Evolutionary conservation across 2,113 vertebrate species (phyloP), one percentile per base, ranked within the genome.

Genomic region (Otus sunia): DNA sequence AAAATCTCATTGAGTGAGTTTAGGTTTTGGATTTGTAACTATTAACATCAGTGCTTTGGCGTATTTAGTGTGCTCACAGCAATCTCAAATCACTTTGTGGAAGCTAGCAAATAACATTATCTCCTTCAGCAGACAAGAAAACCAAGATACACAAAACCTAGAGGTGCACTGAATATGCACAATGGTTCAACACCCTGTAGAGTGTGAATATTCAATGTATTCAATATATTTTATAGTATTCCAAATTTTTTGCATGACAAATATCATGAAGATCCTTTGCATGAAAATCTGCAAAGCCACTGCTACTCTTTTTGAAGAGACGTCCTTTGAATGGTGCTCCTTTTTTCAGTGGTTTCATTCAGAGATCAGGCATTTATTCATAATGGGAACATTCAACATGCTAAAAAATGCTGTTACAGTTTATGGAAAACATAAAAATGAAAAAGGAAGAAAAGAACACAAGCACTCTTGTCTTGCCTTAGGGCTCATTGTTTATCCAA

Each of bases 401-500:
- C 21, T 75, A 23, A 78, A 89, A 76, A 82, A 4, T 47, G 14
- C 32, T 64, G 12, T 50, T 87, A 59, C 49, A 68, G 39, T 92
- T 95, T 95, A 92, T 53, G n/a, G 62, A 85, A 90, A 94, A 90
- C 16, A 56, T 62, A 30, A 87, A 90, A 68, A 77, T 59, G 22
- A 52, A 91, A 69, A 92, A 82, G 66, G 49, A 94, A 92, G 80
- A 72, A 60, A 59, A 78, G 72, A 95, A 92, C 79, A 89, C 68
- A 90, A 78, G 49, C 18, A 15, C 23, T 66, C 90, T 83, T 84
- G 79, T 91, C 73, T 94, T 72, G 86, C 95, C 91, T 89, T 85
- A 60, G 83, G 94, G 76, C 32, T 95, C 60, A 37, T 55, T 94
- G 92, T 95, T 96, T 95, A 96, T 85, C 89, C 94, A 75, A 39